Conservation (phyloP, 1,140 invertebrate genomes). For the Megalopta genalis region DNA sequence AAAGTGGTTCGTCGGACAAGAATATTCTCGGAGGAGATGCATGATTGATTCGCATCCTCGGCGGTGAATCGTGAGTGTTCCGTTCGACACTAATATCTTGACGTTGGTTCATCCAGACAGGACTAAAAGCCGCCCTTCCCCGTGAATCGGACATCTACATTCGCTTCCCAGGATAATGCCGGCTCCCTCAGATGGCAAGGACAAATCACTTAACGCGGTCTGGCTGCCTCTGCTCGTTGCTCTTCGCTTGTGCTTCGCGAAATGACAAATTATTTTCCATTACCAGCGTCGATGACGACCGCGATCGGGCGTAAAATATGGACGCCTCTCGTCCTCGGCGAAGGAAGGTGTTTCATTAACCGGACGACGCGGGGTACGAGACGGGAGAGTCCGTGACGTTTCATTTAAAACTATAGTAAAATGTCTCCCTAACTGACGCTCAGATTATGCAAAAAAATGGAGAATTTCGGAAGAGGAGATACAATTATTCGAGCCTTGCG, state of each 20-base stretch:
- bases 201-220: slow-evolving; percentile 73
- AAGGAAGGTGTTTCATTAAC: slow-evolving; percentile 51
- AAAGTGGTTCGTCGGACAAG: neutral
- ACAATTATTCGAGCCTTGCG: too few relatives aligned
- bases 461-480: too few relatives aligned
- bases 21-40: neutral
- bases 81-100: slow-evolving; percentile 44
- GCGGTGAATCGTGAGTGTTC: neutral
- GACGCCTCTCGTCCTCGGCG: neutral
- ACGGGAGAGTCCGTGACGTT: too few relatives aligned
- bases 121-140: slow-evolving; percentile 36
- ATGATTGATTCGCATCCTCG: slow-evolving; percentile 50
- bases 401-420: too few relatives aligned
- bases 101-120: slow-evolving; percentile 22
- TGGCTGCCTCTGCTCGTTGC: slow-evolving; percentile 47
- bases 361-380: neutral
- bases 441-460: too few relatives aligned
- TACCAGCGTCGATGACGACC: slow-evolving; percentile 52
- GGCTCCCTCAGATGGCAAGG: slow-evolving; percentile 66
- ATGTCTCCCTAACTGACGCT: too few relatives aligned
- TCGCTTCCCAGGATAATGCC: slow-evolving; percentile 55
- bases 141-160: slow-evolving; percentile 61
- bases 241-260: slow-evolving; percentile 14
- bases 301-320: slow-evolving; percentile 52
- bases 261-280: slow-evolving; percentile 76